Conservation (phyloP, 2,888 invertebrate genomes). For the Pollenia griseotomentosa region DNA sequence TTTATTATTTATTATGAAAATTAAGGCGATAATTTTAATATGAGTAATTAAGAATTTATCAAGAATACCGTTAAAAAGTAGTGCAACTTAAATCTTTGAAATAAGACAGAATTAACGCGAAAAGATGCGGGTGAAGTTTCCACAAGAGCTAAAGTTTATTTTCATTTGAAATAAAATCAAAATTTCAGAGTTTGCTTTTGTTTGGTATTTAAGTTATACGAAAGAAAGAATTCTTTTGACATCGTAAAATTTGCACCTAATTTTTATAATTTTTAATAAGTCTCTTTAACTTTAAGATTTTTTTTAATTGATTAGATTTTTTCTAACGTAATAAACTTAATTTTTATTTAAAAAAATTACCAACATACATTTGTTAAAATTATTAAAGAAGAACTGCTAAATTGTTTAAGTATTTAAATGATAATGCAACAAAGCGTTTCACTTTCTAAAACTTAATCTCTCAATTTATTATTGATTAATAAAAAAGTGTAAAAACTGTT, state of each 20-base stretch:
- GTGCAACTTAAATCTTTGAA: neutral
- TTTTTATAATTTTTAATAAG: too few species aligned
- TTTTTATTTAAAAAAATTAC: constrained; percentile 9
- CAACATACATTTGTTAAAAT: neutral
- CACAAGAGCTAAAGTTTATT: neutral
- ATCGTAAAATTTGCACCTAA: too few species aligned
- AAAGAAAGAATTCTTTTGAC: too few species aligned
- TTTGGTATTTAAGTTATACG: too few species aligned
- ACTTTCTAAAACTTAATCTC: constrained; percentile 39
- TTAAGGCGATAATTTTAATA: constrained; percentile 50
- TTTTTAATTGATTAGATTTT: too few species aligned
- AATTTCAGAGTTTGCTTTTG: too few species aligned
- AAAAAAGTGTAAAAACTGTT: constrained; percentile 3
- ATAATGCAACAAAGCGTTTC: constrained; percentile 22
- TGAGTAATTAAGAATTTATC: constrained; percentile 61
- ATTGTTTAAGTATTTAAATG: constrained; percentile 5
- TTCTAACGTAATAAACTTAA: constrained; percentile 15
- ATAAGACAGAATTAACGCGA: constrained; percentile 9
- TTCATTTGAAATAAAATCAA: neutral
- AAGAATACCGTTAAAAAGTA: constrained; percentile 23
- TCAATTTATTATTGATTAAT: constrained; percentile 29
- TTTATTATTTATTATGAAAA: constrained; percentile 22
- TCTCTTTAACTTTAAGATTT: too few species aligned
- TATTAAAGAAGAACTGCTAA: neutral
- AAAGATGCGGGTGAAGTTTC: neutral